Base-by-base conservation (phyloP, 2,113 vertebrate genomes). In the Microcebus murinus region DNA sequence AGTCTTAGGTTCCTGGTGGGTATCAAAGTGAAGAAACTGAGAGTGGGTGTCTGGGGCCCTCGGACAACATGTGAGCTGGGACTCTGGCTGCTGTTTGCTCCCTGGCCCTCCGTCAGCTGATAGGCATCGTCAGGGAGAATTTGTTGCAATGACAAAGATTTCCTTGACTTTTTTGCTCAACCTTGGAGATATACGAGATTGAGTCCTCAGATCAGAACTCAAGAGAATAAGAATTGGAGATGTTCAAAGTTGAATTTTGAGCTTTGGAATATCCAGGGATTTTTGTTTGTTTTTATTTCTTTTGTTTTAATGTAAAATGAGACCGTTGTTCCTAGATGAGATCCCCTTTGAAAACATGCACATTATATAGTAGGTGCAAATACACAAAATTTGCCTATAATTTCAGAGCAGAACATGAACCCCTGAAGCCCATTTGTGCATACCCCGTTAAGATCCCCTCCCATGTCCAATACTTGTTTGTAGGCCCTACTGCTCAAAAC, bases 211-310 rank as follows among this genome's bases (percentile, higher is more conserved):
- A 21, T 7, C 18, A 27, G n/a, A 87, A 79, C 11, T 27, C 31
- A 45, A 45, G 23, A 12, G 12, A 71, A 20, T 42, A 59, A 20
- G 21, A 77, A 67, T 59, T 36, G 27, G 34, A n/a, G 1, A 34
- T 63, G 48, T 74, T 74, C 45, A 74, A 63, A 93, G 27, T 10
- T 65, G 57, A 90, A 79, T 42, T 27, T 77, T 82, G 92, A 23
- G 73, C 12, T 76, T 42, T 34, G 18, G 36, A 31, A 52, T 8
- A 48, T 14, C 36, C 20, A 4, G 0, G 1, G 27, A 50, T 36
- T 63, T 76, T 50, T 90, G n/a, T 20, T 21, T 52, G 48, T n/a
- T 74, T 57, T 63, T 63, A 2, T 17, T 52, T 77, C 50, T 52
- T 36, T 36, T 73, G 15, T 52, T 52, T n/a, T 39, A 31, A 36